A percentile compares a stretch with the other conserved stretches of the same genome.
These are phyloP conservation scores for Pocillopora damicornis DNA, from an alignment of 64 coral and sea anemone species.

Conservation along the genomic window DNA sequence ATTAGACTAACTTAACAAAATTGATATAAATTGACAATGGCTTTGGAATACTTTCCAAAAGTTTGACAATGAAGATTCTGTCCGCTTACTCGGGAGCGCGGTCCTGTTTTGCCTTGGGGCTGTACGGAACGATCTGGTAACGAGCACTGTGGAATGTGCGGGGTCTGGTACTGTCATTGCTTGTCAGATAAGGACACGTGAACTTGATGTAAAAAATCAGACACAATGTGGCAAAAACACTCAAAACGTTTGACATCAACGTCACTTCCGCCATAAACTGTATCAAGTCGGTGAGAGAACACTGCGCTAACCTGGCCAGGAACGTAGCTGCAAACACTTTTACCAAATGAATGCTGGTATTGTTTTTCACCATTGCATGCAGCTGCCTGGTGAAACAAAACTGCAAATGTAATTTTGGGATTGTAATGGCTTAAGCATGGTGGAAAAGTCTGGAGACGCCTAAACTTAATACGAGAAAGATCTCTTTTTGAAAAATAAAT, in stretches of 20 bases:
- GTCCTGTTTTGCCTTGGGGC: not conserved
- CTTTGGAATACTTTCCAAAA: not conserved
- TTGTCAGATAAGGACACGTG: not conserved
- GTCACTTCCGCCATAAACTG: not conserved
- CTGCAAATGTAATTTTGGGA: too few relatives aligned
- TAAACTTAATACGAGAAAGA: too few relatives aligned
- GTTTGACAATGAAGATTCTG: not conserved
- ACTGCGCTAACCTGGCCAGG: not conserved
- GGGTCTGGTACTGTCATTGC: not conserved
- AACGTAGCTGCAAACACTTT: not conserved
- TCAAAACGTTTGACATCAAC: not conserved
- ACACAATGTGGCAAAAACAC: not conserved
- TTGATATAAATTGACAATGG: too few relatives aligned
- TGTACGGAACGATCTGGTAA: constrained; percentile 18
- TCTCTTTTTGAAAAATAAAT: too few relatives aligned
- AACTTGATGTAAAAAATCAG: not conserved
- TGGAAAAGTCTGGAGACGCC: too few relatives aligned
- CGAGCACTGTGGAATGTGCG: not conserved
- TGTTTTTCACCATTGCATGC: not conserved
- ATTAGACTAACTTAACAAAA: too few relatives aligned
- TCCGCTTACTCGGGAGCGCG: not conserved
- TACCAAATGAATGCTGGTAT: not conserved
- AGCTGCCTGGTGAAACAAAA: too few relatives aligned
- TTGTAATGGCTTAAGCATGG: too few relatives aligned
- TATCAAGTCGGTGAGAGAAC: not conserved